A percentile compares a stretch with the other conserved stretches of the same genome.
Evolutionary conservation across 1,140 invertebrate species (phyloP).

Genomic region (Drosophila ogumai): DNA sequence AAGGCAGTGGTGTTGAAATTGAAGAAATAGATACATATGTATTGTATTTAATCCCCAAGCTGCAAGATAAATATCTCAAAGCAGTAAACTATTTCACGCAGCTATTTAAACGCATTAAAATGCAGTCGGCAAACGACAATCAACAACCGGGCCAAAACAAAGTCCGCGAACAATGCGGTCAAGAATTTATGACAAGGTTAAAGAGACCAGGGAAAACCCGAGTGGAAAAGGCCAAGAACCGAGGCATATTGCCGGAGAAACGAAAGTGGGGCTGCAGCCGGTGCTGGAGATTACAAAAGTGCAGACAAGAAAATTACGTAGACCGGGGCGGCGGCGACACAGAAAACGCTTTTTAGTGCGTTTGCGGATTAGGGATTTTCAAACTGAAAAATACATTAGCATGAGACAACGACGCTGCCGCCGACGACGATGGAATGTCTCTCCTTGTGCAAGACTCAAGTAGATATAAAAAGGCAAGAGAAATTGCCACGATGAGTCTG

Average conservation of each 20-base stretch:
- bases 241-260: constrained; percentile 7
- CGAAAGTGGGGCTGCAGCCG: constrained; percentile 22
- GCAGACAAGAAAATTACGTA: constrained; percentile 55
- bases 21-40: neutral
- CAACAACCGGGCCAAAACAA: constrained; percentile 50
- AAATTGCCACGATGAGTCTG: constrained; percentile 8
- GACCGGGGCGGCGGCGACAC: constrained; percentile 51
- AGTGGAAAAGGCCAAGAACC: constrained; percentile 30
- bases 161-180: constrained; percentile 72
- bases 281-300: constrained; percentile 30
- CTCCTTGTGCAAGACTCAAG: constrained; percentile 9
- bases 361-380: constrained; percentile 76
- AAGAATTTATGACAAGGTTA: constrained; percentile 82
- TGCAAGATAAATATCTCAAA: neutral
- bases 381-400: constrained; percentile 82
- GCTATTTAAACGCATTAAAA: constrained; percentile 68
- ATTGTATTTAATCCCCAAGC: too few species aligned
- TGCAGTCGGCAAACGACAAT: constrained; percentile 46
- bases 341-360: constrained; percentile 78
- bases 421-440: constrained; percentile 31
- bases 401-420: constrained; percentile 48
- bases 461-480: constrained; percentile 9
- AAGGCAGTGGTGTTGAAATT: neutral
- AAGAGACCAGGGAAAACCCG: constrained; percentile 14
- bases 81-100: constrained; percentile 29